Evolutionary conservation across 1,140 invertebrate species (phyloP), one percentile per base, ranked within the genome.

Genomic region (Potamilus streckersoni): DNA sequence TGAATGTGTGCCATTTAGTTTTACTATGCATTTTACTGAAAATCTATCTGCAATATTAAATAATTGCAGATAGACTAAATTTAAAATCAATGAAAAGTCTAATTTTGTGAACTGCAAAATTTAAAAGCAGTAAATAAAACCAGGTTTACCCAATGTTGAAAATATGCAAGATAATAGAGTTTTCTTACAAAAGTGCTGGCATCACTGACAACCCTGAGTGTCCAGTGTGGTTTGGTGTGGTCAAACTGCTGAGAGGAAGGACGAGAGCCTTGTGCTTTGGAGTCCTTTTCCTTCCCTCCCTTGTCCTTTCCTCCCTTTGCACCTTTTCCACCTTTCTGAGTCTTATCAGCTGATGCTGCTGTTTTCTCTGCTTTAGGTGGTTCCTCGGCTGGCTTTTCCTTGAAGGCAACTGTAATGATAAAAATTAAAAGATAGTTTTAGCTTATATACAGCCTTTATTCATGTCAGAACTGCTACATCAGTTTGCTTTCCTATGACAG

Each of bases 211-310:
- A 89, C 74, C 67, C 87, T 78, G 19, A 90, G 69, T 16, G 79
- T 83, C 88, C 88, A 90, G 77, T 88, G 83, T 23, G 89, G 87
- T 74, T 89, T 90, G 23, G 77, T 85, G 64, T 84, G 73, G 77
- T 90, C 89, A 85, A 90, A 88, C 73, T 84, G 83, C 69, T 86
- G 85, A 68, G 85, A 85, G 14, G 85, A 80, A 60, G 86, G 86
- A n/a, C 85, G 71, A 56, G 87, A 88, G n/a, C 77, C 78, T 69
- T 86, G 83, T 20, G 79, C 79, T 38, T 84, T 81, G 62, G 83
- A 80, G 68, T 81, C 81, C 71, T 85, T 85, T 61, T 83, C 82
- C 74, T 85, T 85, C 31, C 85, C 82, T 67, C 85, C 86, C 23
- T 81, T 79, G 0, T 81, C 83, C 69, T 87, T 87, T 57, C 83